Conservation (phyloP, 37 sponge, comb jelly and placozoan species). For the Diacarnus erythraeanus region DNA sequence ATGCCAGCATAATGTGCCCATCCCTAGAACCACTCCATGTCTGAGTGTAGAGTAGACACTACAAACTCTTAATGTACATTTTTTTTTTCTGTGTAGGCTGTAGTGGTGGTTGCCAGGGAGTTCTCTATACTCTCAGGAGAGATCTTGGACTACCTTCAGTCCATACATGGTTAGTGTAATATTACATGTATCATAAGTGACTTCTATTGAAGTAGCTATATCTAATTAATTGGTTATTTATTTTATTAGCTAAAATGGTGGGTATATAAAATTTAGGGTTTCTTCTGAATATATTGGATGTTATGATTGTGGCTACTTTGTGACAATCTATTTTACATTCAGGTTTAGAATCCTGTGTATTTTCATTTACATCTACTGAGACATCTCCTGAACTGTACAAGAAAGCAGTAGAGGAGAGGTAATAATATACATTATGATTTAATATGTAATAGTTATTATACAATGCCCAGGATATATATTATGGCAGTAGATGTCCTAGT, state of each 20-base stretch:
- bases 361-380: constrained; percentile 39
- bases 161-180: constrained; percentile 29
- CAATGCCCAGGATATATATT: too few species aligned
- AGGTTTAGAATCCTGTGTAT: constrained; percentile 65
- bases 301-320: too few species aligned
- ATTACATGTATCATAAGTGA: background rate
- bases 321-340: background rate
- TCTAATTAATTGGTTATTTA: background rate
- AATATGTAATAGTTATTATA: too few species aligned
- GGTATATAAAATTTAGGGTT: too few species aligned
- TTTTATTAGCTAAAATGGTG: too few species aligned
- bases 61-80: too few species aligned
- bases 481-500: too few species aligned
- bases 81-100: constrained; percentile 6
- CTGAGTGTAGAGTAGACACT: too few species aligned
- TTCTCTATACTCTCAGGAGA: constrained; percentile 66
- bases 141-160: constrained; percentile 47
- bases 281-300: too few species aligned
- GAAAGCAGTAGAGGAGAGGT: constrained; percentile 56
- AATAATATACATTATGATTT: too few species aligned
- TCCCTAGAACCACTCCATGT: too few species aligned
- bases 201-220: background rate
- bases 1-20: too few species aligned
- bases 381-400: constrained; percentile 31
- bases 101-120: constrained; percentile 60